These are phyloP conservation scores for Canis aureus DNA, from an alignment of 2,113 vertebrate species.

Conservation along the genomic window DNA sequence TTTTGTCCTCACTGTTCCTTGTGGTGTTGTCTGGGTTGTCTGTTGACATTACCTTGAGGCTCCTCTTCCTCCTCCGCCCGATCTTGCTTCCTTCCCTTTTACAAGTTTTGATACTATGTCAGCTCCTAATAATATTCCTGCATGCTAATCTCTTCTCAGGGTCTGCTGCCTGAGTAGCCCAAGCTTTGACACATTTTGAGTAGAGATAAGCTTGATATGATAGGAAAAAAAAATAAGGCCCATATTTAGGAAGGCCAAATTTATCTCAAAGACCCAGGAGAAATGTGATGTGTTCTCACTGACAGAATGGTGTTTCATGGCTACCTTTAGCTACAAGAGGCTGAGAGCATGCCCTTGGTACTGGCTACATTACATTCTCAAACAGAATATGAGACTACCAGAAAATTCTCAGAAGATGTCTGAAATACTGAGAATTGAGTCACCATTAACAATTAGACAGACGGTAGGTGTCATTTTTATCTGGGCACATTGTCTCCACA, in stretches of 20 bases:
- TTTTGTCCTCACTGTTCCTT: too few species aligned
- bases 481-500: not conserved
- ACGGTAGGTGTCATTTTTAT: not conserved
- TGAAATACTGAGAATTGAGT: not conserved
- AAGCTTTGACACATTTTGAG: not conserved
- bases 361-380: not conserved
- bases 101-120: not conserved
- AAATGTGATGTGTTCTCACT: not conserved
- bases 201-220: not conserved
- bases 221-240: not conserved
- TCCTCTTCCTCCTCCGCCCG: not conserved
- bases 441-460: not conserved
- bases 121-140: not conserved
- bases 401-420: not conserved
- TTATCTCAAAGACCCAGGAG: not conserved
- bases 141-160: not conserved
- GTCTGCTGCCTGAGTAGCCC: not conserved
- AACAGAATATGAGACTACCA: not conserved
- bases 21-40: accelerated
- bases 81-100: not conserved
- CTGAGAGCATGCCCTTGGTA: not conserved
- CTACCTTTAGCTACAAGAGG: not conserved
- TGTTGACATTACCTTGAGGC: accelerated
- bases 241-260: not conserved
- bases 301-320: not conserved